phyloP scores from a whole-genome alignment of 2,888 invertebrate species.

The Odontothrips loti region DNA sequence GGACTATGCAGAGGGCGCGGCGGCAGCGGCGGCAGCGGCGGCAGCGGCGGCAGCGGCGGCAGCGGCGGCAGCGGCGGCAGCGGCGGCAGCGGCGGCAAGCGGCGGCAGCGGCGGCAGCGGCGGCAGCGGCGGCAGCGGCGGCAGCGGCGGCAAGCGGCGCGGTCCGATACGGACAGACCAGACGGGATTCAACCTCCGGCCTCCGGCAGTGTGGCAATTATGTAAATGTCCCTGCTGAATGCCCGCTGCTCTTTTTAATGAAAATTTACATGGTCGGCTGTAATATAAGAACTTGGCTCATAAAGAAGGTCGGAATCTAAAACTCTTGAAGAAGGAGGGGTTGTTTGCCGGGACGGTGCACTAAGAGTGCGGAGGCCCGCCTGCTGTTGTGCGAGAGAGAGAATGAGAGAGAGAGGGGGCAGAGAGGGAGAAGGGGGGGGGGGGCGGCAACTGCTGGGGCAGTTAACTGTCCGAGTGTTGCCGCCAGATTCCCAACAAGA shows the following conservation, averaged over 20 bases:
- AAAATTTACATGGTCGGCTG: slow-evolving; percentile 20
- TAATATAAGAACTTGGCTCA: slow-evolving; percentile 26
- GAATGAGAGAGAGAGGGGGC: no score
- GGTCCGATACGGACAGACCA: neutral
- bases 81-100: no score
- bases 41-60: no score
- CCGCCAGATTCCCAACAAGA: neutral
- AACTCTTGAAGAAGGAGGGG: neutral
- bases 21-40: no score
- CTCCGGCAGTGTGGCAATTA: neutral
- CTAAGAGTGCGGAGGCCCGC: neutral
- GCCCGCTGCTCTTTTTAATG: slow-evolving; percentile 11
- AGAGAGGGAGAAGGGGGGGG: no score
- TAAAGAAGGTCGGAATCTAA: slow-evolving; percentile 15
- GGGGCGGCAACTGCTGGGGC: no score
- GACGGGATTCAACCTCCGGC: neutral
- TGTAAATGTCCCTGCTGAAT: slow-evolving; percentile 17
- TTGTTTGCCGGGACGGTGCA: neutral
- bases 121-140: no score
- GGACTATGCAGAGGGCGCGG: no score
- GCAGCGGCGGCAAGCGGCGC: no score
- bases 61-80: no score
- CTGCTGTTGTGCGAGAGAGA: neutral
- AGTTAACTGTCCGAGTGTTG: slow-evolving; percentile 1
- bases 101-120: no score